Conservation (phyloP, 2,888 invertebrate species). For the Idaea biselata region DNA sequence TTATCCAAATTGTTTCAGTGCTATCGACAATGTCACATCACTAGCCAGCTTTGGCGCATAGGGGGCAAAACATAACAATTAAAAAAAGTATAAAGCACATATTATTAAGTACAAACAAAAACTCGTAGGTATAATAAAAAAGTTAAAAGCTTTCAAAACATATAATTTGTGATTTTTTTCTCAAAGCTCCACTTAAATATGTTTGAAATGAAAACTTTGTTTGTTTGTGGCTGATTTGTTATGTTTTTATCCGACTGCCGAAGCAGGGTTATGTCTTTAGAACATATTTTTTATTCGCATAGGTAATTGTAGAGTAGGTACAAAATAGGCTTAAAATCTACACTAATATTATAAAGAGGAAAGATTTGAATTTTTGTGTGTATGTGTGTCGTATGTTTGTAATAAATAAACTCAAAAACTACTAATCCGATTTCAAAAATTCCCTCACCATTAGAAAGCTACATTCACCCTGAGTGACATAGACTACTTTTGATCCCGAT, state of each 20-base stretch:
- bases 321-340: too few relatives aligned
- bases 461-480: too few relatives aligned
- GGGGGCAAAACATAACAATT: background rate
- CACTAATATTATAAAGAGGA: too few relatives aligned
- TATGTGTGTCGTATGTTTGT: too few relatives aligned
- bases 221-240: background rate
- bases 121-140: background rate
- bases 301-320: too few relatives aligned
- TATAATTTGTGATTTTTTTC: background rate
- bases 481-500: too few relatives aligned
- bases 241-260: too few relatives aligned
- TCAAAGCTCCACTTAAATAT: background rate
- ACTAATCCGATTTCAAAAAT: too few relatives aligned
- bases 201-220: background rate
- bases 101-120: conserved; percentile 4
- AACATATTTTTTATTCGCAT: background rate
- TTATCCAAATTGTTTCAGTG: background rate
- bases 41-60: background rate
- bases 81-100: background rate
- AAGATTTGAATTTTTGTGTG: too few relatives aligned
- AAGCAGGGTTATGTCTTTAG: too few relatives aligned
- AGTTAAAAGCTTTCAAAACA: background rate
- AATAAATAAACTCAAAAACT: too few relatives aligned
- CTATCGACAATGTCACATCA: background rate
- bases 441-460: too few relatives aligned